These are phyloP conservation scores for Lucilia cuprina DNA, from an alignment of 1,140 invertebrate genomes.

Conservation along the genomic window DNA sequence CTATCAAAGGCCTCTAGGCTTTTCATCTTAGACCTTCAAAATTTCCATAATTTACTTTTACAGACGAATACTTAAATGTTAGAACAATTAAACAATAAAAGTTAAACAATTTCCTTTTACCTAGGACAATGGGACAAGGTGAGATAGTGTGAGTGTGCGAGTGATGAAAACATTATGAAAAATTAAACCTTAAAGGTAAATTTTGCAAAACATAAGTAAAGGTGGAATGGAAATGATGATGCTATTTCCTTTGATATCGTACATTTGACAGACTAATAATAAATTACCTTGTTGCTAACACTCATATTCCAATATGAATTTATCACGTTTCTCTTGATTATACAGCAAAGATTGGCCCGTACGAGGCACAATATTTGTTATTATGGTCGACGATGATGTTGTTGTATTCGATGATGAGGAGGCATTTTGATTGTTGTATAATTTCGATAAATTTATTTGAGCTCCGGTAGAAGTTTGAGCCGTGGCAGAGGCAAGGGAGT, in stretches of 20 bases:
- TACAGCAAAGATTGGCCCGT: slow-evolving; percentile 15
- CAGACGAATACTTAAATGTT: too few relatives aligned
- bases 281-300: slow-evolving; percentile 49
- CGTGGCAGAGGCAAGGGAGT: background rate
- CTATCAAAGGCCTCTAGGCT: too few relatives aligned
- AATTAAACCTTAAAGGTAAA: background rate
- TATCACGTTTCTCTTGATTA: slow-evolving; percentile 37
- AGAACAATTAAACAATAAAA: too few relatives aligned
- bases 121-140: too few relatives aligned
- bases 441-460: slow-evolving; percentile 22
- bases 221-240: background rate
- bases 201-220: background rate
- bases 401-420: background rate
- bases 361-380: background rate
- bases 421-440: slow-evolving; percentile 17
- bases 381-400: background rate
- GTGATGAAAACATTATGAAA: background rate
- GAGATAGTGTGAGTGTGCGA: background rate
- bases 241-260: background rate
- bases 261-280: slow-evolving; percentile 36
- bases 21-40: too few relatives aligned
- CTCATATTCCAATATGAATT: slow-evolving; percentile 59
- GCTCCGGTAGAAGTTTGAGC: background rate
- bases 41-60: too few relatives aligned
- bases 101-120: too few relatives aligned